These are phyloP conservation scores for Idaea aversata DNA, from an alignment of 2,888 invertebrate species.

Conservation along the genomic window DNA sequence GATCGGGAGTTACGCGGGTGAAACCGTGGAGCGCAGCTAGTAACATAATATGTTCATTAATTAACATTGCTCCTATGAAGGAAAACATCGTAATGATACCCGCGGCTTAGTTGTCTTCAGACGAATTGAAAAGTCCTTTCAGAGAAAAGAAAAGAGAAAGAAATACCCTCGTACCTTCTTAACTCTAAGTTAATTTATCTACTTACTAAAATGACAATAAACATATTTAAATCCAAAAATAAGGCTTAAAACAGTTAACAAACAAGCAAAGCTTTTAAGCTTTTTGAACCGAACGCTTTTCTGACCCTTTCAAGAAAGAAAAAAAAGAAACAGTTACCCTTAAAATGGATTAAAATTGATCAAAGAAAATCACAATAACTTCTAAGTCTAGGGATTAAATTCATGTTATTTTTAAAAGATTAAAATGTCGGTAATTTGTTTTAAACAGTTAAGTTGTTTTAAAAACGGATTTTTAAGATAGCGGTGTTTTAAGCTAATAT, in stretches of 20 bases:
- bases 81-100: too few relatives aligned
- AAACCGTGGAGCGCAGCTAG: too few relatives aligned
- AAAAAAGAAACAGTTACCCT: conserved; percentile 2
- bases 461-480: not conserved
- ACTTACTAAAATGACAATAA: not conserved
- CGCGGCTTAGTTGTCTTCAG: too few relatives aligned
- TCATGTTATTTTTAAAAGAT: conserved; percentile 3
- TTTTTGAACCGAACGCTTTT: not conserved
- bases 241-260: conserved; percentile 4
- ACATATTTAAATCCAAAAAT: conserved; percentile 20
- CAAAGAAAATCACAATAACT: not conserved
- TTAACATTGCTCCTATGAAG: too few relatives aligned
- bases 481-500: not conserved
- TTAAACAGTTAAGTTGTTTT: not conserved
- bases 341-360: conserved; percentile 3
- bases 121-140: too few relatives aligned
- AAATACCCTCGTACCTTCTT: too few relatives aligned
- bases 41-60: too few relatives aligned
- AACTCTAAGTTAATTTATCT: too few relatives aligned
- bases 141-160: too few relatives aligned
- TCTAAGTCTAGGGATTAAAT: not conserved
- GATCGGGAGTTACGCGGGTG: too few relatives aligned
- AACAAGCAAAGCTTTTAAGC: not conserved
- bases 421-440: not conserved
- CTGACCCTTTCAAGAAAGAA: not conserved